Conservation (phyloP, 1,140 invertebrate genomes). For the Ceratitis capitata region DNA sequence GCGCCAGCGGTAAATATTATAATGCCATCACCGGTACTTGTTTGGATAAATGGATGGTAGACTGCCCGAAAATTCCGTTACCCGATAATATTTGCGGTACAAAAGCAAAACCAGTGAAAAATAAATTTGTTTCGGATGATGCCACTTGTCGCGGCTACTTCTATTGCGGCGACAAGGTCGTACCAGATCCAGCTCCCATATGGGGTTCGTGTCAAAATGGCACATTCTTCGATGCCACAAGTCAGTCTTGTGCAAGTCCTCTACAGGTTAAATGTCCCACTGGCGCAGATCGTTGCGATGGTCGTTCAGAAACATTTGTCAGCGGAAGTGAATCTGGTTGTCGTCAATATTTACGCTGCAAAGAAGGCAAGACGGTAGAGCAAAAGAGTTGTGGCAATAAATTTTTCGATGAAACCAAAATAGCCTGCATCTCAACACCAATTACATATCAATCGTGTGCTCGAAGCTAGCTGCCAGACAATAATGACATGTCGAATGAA, state of each 20-base stretch:
- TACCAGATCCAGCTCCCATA: constrained; percentile 48
- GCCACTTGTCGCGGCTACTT: constrained; percentile 60
- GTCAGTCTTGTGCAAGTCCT: constrained; percentile 46
- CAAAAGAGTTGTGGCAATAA: constrained; percentile 49
- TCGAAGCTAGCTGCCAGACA: neutral
- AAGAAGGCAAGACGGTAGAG: constrained; percentile 47
- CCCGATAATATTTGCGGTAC: constrained; percentile 52
- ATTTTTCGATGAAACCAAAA: constrained; percentile 53
- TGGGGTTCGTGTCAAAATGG: constrained; percentile 55
- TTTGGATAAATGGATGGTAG: constrained; percentile 46
- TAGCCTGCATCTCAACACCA: neutral
- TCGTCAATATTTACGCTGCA: constrained; percentile 53
- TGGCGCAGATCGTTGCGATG: constrained; percentile 53
- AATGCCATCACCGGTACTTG: constrained; percentile 44
- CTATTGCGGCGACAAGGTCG: constrained; percentile 46
- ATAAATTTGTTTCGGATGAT: constrained; percentile 51
- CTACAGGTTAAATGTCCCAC: constrained; percentile 49
- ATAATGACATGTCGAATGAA: too few relatives aligned
- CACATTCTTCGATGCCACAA: constrained; percentile 47
- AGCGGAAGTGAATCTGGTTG: constrained; percentile 53
- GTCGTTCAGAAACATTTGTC: constrained; percentile 54
- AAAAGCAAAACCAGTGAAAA: constrained; percentile 49
- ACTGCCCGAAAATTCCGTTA: constrained; percentile 49
- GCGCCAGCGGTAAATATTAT: constrained; percentile 48
- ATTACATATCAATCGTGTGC: neutral